Base-by-base conservation (phyloP, 2,797 vertebrate genomes). In the Diplodus puntazzo region DNA sequence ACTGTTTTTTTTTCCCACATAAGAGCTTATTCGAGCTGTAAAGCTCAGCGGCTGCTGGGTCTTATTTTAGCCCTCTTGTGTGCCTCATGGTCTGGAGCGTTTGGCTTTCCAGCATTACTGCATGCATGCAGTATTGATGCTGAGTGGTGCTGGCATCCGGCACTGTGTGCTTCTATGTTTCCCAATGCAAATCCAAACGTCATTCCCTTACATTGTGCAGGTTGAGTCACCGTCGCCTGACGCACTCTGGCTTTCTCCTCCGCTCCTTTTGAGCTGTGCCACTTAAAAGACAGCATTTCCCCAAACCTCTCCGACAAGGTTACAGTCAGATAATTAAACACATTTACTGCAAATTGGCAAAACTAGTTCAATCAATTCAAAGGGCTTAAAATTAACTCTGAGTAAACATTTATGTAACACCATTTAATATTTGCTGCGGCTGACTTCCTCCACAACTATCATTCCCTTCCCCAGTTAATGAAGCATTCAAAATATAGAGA, bases 41-140 rank as follows among this genome's bases (percentile, higher is more conserved):
- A 85, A 87, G 85, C 87, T 91, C 87, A 84, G 73, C 67, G 86
- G 75, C 83, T 91, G 71, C 76, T 69, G 72, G 78, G 64, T 89
- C 89, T 91, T 91, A 90, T 92, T 93, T 91, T 88, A 92, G 89
- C 78, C 87, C 86, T 82, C 85, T 84, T 81, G 82, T 92, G 82
- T 82, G 73, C 86, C 89, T 87, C 84, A 60, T 88, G 86, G 88
- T 92, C 88, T 80, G 78, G 75, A 85, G 87, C 85, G 57, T 79
- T 87, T 74, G 81, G 82, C 88, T 91, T 90, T 89, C 76, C 84
- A 85, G 81, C 84, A 73, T 88, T 76, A 72, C 86, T 79, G 81
- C 87, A 85, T 79, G 81, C 87, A 85, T 93, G 89, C 90, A 89
- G 83, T 88, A 90, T 88, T 94, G 91, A 94, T 87, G 92, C 79